Evolutionary conservation across 2,113 vertebrate species (phyloP).

Genomic region (Megalops atlanticus): DNA sequence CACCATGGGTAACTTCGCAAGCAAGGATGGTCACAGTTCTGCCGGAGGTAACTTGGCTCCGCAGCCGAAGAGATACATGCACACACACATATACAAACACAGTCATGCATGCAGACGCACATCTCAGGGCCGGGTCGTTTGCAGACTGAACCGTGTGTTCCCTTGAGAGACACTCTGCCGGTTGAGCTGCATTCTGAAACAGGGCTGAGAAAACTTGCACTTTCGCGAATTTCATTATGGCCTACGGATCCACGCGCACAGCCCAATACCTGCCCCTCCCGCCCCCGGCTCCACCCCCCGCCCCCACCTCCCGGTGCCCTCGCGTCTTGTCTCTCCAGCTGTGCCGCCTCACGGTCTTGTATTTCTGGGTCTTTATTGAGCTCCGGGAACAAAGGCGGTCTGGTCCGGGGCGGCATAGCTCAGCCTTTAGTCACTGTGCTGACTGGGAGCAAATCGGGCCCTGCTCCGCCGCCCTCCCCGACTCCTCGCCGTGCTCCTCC

Average conservation of each 20-base stretch:
- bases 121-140: no score
- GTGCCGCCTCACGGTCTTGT: neutral
- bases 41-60: constrained; percentile 60
- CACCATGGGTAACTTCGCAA: constrained; percentile 71
- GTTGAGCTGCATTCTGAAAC: neutral
- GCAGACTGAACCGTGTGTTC: neutral
- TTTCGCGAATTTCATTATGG: no score
- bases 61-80: no score
- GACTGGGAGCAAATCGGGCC: neutral
- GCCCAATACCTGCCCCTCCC: no score
- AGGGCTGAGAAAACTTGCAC: neutral
- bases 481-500: constrained; percentile 54
- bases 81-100: constrained; percentile 1
- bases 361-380: neutral
- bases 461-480: neutral
- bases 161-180: neutral
- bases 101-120: neutral
- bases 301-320: no score
- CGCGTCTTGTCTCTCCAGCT: constrained; percentile 22
- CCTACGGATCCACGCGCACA: neutral
- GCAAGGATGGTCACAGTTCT: constrained; percentile 66
- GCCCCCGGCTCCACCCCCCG: no score
- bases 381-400: neutral
- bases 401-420: neutral
- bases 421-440: neutral